phyloP scores from a whole-genome alignment of 2,797 vertebrate genomes.

The Urosaurus nigricauda region DNA sequence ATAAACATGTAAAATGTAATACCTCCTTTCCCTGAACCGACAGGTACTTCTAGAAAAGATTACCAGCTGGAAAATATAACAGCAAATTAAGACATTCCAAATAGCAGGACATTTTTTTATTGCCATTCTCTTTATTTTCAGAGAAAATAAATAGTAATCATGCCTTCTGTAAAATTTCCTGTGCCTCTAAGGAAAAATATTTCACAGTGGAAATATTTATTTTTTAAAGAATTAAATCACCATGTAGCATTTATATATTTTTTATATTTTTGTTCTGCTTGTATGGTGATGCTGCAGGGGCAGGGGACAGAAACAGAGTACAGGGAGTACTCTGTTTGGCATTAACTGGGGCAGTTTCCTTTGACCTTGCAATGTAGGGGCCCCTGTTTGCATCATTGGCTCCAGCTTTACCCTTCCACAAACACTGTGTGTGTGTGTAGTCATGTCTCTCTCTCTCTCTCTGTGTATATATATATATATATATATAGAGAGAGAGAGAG shows the following conservation, averaged over 20 bases:
- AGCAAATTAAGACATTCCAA: slow-evolving; percentile 69
- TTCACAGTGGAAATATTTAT: not conserved
- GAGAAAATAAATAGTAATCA: slow-evolving; percentile 66
- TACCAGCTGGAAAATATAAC: slow-evolving; percentile 75
- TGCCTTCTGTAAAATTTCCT: slow-evolving; percentile 25
- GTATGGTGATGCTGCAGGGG: too few relatives aligned
- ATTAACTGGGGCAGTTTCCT: not conserved
- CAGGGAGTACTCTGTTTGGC: too few relatives aligned
- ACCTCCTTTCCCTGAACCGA: slow-evolving; percentile 66
- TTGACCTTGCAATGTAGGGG: not conserved
- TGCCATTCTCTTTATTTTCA: slow-evolving; percentile 62
- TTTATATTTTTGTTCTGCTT: not conserved
- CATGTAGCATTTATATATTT: not conserved
- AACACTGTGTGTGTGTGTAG: too few relatives aligned
- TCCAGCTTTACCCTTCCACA: not conserved
- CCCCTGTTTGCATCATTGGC: not conserved
- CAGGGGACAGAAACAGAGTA: not conserved
- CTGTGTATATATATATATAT: too few relatives aligned
- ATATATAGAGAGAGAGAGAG: too few relatives aligned
- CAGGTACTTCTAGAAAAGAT: slow-evolving; percentile 69
- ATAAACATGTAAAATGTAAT: slow-evolving; percentile 73
- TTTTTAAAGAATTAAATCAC: slow-evolving; percentile 46
- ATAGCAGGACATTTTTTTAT: slow-evolving; percentile 13
- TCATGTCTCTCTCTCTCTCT: too few relatives aligned
- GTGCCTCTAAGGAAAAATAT: not conserved